Evolutionary conservation across 1,140 invertebrate genomes (phyloP).

Genomic region (Drosophila tropicalis): DNA sequence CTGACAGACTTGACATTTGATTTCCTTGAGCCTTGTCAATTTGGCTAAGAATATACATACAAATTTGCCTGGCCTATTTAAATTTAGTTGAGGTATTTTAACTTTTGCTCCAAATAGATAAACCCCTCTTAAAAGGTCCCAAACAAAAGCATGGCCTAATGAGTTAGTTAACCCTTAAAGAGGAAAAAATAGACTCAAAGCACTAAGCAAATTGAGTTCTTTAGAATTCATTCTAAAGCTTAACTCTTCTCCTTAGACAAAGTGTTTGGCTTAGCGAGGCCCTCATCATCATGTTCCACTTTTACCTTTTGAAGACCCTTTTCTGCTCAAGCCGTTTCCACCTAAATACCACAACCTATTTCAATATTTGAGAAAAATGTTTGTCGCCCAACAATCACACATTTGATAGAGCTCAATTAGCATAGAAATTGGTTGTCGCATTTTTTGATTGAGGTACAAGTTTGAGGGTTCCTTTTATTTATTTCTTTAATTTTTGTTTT

Average conservation of each 20-base stretch:
- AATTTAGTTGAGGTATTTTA: too few species aligned
- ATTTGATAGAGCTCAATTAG: conserved; percentile 60
- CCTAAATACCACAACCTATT: conserved; percentile 31
- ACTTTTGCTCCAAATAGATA: background rate
- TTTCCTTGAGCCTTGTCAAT: too few species aligned
- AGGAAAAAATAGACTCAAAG: background rate
- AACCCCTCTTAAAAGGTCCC: background rate
- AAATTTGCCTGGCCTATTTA: too few species aligned
- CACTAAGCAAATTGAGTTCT: conserved; percentile 5
- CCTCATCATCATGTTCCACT: conserved; percentile 15
- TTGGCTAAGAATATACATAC: too few species aligned
- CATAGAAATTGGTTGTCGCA: conserved; percentile 69
- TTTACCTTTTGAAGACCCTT: conserved; percentile 29
- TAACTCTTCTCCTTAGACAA: background rate
- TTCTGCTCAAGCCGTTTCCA: background rate
- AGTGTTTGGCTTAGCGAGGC: background rate
- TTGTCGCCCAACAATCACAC: conserved; percentile 28
- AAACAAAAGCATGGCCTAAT: background rate
- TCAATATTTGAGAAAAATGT: conserved; percentile 29
- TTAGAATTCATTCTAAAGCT: background rate
- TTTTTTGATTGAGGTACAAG: conserved; percentile 59
- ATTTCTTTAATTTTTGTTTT: conserved; percentile 1
- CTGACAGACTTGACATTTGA: too few species aligned
- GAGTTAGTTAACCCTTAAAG: background rate
- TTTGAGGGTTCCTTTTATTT: background rate